Evolutionary conservation across 2,113 vertebrate species (phyloP).

Genomic region (Ochotona princeps): DNA sequence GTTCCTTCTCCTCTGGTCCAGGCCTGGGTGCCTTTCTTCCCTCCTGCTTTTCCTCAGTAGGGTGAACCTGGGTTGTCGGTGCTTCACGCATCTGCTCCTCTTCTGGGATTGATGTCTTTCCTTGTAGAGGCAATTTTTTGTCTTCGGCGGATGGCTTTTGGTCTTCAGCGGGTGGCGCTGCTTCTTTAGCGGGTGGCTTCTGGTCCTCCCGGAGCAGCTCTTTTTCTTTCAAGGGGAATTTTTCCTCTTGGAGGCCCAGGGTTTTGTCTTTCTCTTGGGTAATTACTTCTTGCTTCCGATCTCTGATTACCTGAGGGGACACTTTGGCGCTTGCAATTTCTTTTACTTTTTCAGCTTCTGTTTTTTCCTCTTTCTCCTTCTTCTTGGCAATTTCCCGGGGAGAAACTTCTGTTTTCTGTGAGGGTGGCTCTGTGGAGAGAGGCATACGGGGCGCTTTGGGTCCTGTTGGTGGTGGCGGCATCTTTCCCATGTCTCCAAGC

Average conservation of each 20-base stretch:
- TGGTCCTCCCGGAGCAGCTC: background rate
- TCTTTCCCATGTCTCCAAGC: constrained; percentile 89
- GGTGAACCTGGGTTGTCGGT: constrained; percentile 50
- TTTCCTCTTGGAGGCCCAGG: constrained; percentile 45
- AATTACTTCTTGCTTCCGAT: constrained; percentile 69
- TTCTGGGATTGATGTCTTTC: background rate
- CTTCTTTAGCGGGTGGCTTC: background rate
- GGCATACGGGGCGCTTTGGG: constrained; percentile 80
- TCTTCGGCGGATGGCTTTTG: background rate
- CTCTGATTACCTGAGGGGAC: constrained; percentile 39
- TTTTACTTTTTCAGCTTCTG: constrained; percentile 79
- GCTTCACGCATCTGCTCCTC: constrained; percentile 72
- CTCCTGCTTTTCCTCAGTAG: constrained; percentile 65
- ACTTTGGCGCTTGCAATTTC: constrained; percentile 78
- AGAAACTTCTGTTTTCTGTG: constrained; percentile 70
- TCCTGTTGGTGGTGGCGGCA: constrained; percentile 82
- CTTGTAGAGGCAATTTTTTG: background rate
- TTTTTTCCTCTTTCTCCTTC: constrained; percentile 77
- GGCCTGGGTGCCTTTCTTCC: constrained; percentile 40
- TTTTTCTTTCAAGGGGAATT: constrained; percentile 35
- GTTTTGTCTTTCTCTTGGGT: constrained; percentile 65
- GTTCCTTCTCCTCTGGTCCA: constrained; percentile 51
- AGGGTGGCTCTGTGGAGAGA: constrained; percentile 68
- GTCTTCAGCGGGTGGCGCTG: background rate
- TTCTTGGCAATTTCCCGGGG: constrained; percentile 79